These are phyloP conservation scores for Drosophila setosimentum DNA, from an alignment of 2,888 invertebrate species.

Conservation along the genomic window DNA sequence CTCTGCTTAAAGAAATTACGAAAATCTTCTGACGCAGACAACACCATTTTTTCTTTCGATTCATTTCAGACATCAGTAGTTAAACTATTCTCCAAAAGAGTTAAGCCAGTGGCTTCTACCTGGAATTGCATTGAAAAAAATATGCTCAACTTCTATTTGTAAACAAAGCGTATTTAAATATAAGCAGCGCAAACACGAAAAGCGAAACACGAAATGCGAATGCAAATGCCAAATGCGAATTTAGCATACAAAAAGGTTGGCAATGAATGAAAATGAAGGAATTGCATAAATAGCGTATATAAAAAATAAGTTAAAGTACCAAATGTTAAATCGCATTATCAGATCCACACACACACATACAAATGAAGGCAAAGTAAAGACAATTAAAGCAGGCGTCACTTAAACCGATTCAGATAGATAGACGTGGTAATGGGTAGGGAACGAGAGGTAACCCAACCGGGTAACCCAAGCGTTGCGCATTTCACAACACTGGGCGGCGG, in stretches of 20 bases:
- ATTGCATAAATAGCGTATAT: conserved; percentile 73
- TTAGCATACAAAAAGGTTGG: conserved; percentile 60
- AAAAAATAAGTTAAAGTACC: conserved; percentile 66
- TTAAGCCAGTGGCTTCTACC: neutral
- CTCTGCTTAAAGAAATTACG: neutral
- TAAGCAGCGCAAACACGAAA: neutral
- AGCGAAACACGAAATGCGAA: conserved; percentile 35
- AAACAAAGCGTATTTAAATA: neutral
- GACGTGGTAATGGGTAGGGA: neutral
- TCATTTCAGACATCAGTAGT: neutral
- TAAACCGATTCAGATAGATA: neutral
- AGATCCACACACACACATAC: conserved; percentile 20
- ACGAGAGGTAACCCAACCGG: conserved; percentile 1
- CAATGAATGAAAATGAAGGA: conserved; percentile 66
- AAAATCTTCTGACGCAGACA: neutral
- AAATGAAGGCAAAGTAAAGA: conserved; percentile 34
- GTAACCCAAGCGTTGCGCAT: conserved; percentile 39
- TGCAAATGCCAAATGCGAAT: conserved; percentile 67
- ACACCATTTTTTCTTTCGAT: neutral
- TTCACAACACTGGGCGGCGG: conserved; percentile 20
- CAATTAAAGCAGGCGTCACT: conserved; percentile 58
- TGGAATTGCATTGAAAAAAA: neutral
- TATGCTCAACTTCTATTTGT: neutral
- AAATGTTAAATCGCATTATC: conserved; percentile 67
- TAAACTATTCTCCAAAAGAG: neutral